Conservation (phyloP, 2,113 vertebrate genomes). For the Ifrita kowaldi region DNA sequence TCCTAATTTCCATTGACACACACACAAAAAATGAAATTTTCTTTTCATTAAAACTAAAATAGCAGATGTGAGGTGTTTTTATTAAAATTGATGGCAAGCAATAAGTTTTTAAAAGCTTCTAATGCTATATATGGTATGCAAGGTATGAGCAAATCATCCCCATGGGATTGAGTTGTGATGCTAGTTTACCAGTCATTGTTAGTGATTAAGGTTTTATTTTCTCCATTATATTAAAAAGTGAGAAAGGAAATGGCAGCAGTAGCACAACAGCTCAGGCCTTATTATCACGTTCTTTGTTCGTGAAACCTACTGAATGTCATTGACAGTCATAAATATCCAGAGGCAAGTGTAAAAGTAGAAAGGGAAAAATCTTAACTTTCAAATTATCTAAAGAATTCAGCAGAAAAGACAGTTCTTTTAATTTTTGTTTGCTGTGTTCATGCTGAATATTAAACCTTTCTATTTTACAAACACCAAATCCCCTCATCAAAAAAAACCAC, state of each 20-base stretch:
- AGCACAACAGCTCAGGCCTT: not conserved
- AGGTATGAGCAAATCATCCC: not conserved
- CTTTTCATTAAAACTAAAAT: constrained; percentile 9
- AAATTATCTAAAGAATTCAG: not conserved
- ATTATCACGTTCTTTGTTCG: constrained; percentile 12
- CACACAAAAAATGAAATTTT: not conserved
- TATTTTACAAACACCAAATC: not conserved
- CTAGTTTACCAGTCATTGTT: not conserved
- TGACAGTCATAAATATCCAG: not conserved
- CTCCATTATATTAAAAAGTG: constrained; percentile 2
- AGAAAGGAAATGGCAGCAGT: not conserved
- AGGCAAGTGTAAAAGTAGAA: not conserved
- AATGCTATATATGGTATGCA: not conserved
- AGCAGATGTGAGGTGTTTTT: not conserved
- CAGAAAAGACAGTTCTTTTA: not conserved
- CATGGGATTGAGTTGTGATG: not conserved
- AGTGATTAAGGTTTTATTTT: constrained; percentile 19
- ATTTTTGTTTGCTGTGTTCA: not conserved
- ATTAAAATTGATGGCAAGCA: not conserved
- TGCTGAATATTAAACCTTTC: not conserved
- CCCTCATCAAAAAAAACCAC: not conserved
- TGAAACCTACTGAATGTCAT: not conserved
- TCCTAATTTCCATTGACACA: constrained; percentile 18
- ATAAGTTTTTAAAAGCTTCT: not conserved
- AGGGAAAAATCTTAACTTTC: not conserved